Conservation (phyloP, 2,888 invertebrate genomes). For the Argyresthia albistria region DNA sequence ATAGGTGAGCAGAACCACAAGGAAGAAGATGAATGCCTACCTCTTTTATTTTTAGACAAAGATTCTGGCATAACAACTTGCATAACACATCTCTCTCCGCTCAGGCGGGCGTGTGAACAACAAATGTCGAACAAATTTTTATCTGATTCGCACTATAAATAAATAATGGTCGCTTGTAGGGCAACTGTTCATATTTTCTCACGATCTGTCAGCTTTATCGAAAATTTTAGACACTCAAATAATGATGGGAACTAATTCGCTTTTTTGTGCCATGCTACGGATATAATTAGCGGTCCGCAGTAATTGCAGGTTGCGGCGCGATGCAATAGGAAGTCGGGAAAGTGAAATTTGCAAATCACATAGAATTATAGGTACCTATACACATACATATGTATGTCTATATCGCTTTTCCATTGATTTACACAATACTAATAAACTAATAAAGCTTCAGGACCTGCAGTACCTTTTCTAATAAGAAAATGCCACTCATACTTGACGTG, state of each 20-base stretch:
- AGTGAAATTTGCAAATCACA: too few relatives aligned
- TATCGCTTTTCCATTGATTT: too few relatives aligned
- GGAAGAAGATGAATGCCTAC: slow-evolving; percentile 40
- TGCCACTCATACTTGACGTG: too few relatives aligned
- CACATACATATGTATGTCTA: too few relatives aligned
- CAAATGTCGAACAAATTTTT: slow-evolving; percentile 24
- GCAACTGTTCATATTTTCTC: neutral
- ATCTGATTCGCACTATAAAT: slow-evolving; percentile 20
- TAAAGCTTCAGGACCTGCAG: too few relatives aligned
- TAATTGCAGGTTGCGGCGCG: neutral
- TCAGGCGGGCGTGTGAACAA: slow-evolving; percentile 22
- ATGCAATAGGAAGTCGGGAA: slow-evolving; percentile 1
- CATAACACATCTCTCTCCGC: slow-evolving; percentile 23
- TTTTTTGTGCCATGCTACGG: neutral
- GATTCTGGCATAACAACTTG: slow-evolving; percentile 21
- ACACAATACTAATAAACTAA: too few relatives aligned
- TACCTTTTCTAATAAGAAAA: too few relatives aligned
- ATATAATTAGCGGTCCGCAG: neutral
- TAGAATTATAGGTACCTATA: too few relatives aligned
- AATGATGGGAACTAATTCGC: neutral
- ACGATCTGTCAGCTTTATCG: neutral
- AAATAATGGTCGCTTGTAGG: neutral
- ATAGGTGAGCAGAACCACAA: slow-evolving; percentile 35
- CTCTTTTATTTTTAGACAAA: slow-evolving; percentile 42
- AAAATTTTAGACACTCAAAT: neutral